Percentiles rank a stretch among this genome's conserved stretches.
These are phyloP conservation scores for Piscicola geometra DNA, from an alignment of 2,888 invertebrate species.

Conservation along the genomic window DNA sequence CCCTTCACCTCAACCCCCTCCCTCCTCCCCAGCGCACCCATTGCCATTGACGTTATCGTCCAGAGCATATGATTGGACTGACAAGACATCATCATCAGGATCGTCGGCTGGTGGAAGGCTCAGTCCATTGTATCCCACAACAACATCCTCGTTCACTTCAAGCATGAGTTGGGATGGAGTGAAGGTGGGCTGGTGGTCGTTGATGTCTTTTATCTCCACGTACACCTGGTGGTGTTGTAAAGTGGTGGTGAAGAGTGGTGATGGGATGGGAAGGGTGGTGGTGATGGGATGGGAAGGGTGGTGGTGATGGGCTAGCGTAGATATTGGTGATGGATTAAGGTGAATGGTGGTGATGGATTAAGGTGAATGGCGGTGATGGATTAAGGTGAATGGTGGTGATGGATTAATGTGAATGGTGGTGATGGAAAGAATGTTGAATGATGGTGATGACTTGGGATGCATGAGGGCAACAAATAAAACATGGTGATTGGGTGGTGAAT, in stretches of 20 bases:
- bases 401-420: no score
- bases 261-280: not conserved
- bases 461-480: no score
- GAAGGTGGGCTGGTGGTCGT: conserved; percentile 44
- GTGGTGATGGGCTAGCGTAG: no score
- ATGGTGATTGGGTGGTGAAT: no score
- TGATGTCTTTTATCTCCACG: conserved; percentile 40
- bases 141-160: conserved; percentile 38
- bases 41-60: not conserved
- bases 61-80: conserved; percentile 39
- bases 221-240: conserved; percentile 21
- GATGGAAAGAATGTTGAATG: no score
- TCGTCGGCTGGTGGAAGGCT: conserved; percentile 40
- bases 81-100: conserved; percentile 34
- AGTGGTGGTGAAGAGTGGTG: not conserved
- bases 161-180: conserved; percentile 32
- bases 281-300: no score
- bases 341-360: no score
- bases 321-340: no score
- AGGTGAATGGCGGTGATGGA: no score
- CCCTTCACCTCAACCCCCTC: not conserved
- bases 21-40: not conserved
- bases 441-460: no score
- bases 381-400: no score
- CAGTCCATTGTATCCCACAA: conserved; percentile 35